A percentile compares a stretch with the other conserved stretches of the same genome.
These are phyloP conservation scores for Meloe dianella DNA, from an alignment of 2,888 invertebrate genomes.

Conservation along the genomic window DNA sequence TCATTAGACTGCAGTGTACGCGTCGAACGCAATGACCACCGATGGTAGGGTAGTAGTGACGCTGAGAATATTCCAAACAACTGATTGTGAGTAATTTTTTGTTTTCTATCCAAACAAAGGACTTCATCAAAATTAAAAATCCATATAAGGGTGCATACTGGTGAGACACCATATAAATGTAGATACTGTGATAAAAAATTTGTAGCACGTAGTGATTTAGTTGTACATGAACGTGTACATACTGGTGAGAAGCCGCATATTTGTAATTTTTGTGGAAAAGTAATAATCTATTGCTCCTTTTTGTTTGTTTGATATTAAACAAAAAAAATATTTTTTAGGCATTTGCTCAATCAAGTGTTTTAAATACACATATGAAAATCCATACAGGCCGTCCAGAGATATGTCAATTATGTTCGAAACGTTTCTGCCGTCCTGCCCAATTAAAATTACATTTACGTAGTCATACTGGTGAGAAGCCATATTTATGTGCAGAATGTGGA, in stretches of 20 bases:
- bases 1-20: too few relatives aligned
- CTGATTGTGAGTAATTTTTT: conserved; percentile 8
- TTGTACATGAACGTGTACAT: conserved; percentile 50
- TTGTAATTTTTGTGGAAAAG: conserved; percentile 52
- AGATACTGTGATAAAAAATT: conserved; percentile 47
- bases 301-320: too few relatives aligned
- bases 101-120: conserved; percentile 24
- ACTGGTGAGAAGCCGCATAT: conserved; percentile 51
- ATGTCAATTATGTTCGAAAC: conserved; percentile 51
- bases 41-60: too few relatives aligned
- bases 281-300: conserved; percentile 20
- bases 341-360: conserved; percentile 51
- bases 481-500: conserved; percentile 49
- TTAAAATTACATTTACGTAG: conserved; percentile 51
- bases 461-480: conserved; percentile 57
- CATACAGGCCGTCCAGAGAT: conserved; percentile 52
- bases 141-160: conserved; percentile 51
- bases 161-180: conserved; percentile 51
- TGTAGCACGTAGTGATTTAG: conserved; percentile 44
- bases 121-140: conserved; percentile 39
- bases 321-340: too few relatives aligned
- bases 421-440: conserved; percentile 53
- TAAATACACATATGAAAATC: conserved; percentile 52
- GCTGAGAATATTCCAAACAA: too few relatives aligned
- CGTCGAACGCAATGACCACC: too few relatives aligned